A percentile compares a stretch with the other conserved stretches of the same genome.
phyloP scores from a whole-genome alignment of 2,113 vertebrate genomes.

The Synchiropus splendidus region DNA sequence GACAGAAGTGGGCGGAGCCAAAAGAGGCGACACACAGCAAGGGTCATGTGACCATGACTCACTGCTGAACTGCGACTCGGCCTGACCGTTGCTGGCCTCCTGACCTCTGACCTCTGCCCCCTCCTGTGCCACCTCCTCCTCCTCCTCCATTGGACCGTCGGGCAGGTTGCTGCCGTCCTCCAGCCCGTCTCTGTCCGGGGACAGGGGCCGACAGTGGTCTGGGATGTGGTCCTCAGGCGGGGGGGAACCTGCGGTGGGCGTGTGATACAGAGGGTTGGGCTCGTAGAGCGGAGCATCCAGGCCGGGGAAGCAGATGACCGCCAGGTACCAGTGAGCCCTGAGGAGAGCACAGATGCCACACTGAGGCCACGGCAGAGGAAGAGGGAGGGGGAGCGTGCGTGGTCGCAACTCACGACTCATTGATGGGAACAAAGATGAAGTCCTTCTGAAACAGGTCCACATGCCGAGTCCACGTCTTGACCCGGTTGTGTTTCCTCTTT shows the following conservation, averaged over 20 bases:
- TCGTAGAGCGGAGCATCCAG: conserved; percentile 74
- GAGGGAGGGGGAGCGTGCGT: too few relatives aligned
- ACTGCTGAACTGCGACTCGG: conserved; percentile 45
- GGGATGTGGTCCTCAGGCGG: conserved; percentile 1
- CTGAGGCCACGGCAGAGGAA: not conserved
- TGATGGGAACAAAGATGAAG: conserved; percentile 97
- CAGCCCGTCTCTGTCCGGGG: conserved; percentile 33
- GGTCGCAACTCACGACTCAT: conserved; percentile 85
- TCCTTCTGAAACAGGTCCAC: conserved; percentile 98
- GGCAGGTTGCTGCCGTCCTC: conserved; percentile 34
- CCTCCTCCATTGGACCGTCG: conserved; percentile 28
- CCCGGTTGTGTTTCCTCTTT: conserved; percentile 87
- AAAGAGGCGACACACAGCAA: not conserved
- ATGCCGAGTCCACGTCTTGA: conserved; percentile 96
- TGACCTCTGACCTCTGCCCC: not conserved
- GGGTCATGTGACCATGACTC: conserved; percentile 12
- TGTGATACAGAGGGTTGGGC: conserved; percentile 75
- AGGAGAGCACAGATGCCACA: too few relatives aligned
- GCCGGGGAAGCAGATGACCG: conserved; percentile 95
- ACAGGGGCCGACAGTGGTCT: conserved; percentile 62
- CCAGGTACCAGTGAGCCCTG: conserved; percentile 98
- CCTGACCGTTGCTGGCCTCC: conserved; percentile 18
- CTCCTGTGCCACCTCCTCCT: too few relatives aligned
- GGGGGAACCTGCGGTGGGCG: conserved; percentile 3
- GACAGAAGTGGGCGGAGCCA: not conserved